Percentiles rank a stretch among this genome's conserved stretches.
phyloP scores from a whole-genome alignment of 2,888 invertebrate genomes.

The Amphipoea lucens region DNA sequence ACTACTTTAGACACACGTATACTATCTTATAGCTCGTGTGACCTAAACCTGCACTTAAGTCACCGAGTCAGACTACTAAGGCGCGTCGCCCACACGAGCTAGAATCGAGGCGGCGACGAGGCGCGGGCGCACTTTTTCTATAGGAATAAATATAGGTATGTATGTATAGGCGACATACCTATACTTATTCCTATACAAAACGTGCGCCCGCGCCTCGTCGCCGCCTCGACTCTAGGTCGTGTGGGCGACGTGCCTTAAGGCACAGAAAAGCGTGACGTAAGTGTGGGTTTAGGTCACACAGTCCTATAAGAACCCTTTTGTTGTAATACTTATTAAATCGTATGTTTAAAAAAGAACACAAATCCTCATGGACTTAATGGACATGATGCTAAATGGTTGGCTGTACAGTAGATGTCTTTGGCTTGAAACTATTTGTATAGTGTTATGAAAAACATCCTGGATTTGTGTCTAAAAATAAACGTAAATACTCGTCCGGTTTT shows the following conservation, averaged over 20 bases:
- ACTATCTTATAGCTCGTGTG: not conserved
- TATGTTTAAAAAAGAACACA: slow-evolving; percentile 29
- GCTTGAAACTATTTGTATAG: slow-evolving; percentile 84
- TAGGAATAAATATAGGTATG: too few species aligned
- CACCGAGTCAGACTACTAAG: not conserved
- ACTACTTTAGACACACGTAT: not conserved
- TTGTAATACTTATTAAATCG: not conserved
- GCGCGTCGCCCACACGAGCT: too few species aligned
- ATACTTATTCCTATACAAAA: too few species aligned
- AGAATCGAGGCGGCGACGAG: too few species aligned
- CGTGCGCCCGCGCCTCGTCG: too few species aligned
- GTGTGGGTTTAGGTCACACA: not conserved
- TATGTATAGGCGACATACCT: too few species aligned
- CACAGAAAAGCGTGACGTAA: too few species aligned
- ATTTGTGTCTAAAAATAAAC: slow-evolving; percentile 65
- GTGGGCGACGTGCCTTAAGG: too few species aligned
- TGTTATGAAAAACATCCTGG: slow-evolving; percentile 71
- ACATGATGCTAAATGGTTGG: slow-evolving; percentile 82
- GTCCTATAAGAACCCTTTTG: slow-evolving; percentile 5
- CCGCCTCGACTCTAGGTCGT: too few species aligned
- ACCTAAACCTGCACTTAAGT: not conserved
- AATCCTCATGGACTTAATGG: slow-evolving; percentile 62
- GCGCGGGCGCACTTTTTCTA: too few species aligned
- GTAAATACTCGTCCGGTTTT: slow-evolving; percentile 70
- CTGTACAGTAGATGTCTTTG: slow-evolving; percentile 87